Conservation (phyloP, 37 sponge, comb jelly and placozoan genomes). For the Axinella damicornis region DNA sequence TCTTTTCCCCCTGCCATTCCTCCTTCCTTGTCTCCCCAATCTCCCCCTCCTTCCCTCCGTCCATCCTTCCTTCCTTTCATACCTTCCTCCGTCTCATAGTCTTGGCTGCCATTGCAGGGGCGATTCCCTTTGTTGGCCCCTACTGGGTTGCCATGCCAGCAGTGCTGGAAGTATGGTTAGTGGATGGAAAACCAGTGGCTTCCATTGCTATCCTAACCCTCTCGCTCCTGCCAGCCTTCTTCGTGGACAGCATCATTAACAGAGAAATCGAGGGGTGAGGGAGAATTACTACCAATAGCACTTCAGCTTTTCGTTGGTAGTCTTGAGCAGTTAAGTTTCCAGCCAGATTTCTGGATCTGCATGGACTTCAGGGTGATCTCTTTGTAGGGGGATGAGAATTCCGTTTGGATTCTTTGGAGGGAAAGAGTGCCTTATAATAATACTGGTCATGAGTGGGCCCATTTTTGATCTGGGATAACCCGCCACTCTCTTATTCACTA, state of each 20-base stretch:
- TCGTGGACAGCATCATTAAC: slow-evolving; percentile 90
- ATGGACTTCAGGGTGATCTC: too few species aligned
- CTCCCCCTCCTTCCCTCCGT: background rate
- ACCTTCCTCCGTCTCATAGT: slow-evolving; percentile 19
- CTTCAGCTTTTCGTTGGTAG: background rate
- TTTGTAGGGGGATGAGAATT: too few species aligned
- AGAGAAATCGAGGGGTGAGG: slow-evolving; percentile 91
- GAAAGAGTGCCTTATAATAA: too few species aligned
- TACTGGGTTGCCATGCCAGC: slow-evolving; percentile 95
- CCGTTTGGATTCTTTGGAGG: too few species aligned
- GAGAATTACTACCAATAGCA: background rate
- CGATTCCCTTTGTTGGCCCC: slow-evolving; percentile 91
- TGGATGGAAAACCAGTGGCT: slow-evolving; percentile 59
- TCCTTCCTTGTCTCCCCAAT: background rate
- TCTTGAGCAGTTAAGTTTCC: background rate
- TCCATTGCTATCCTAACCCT: slow-evolving; percentile 69
- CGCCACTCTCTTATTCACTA: too few species aligned
- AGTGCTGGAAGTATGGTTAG: slow-evolving; percentile 90
- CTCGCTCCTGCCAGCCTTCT: slow-evolving; percentile 84
- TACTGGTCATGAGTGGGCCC: too few species aligned
- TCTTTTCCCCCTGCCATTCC: background rate
- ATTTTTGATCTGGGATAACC: too few species aligned
- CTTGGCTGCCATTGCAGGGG: slow-evolving; percentile 86
- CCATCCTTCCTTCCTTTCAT: background rate
- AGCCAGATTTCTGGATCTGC: too few species aligned